A percentile compares a stretch with the other conserved stretches of the same genome.
Conservation (phyloP, 1,140 invertebrate species). For the Heliconius melpomene region DNA sequence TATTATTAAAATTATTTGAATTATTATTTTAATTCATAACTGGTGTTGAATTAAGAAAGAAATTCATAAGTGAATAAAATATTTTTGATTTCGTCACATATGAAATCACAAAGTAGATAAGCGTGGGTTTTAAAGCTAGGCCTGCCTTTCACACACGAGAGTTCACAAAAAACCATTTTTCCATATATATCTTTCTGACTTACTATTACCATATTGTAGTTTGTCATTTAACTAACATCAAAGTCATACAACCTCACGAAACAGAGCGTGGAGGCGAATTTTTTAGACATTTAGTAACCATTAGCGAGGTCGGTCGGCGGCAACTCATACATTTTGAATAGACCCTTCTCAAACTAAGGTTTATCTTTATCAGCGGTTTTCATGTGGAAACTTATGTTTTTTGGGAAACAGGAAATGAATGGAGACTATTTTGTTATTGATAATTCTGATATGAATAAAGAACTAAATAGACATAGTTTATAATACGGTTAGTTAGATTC, state of each 20-base stretch:
- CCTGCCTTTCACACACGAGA: too few species aligned
- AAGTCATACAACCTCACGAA: conserved; percentile 11
- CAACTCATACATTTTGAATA: conserved; percentile 49
- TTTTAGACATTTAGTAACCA: conserved; percentile 33
- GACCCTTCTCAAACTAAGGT: conserved; percentile 53
- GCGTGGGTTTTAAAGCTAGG: too few species aligned
- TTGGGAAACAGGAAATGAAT: conserved; percentile 40
- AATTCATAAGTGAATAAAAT: too few species aligned
- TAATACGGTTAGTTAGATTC: too few species aligned
- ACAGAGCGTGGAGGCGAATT: conserved; percentile 18
- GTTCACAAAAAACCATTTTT: background rate
- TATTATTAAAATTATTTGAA: too few species aligned
- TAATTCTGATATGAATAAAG: background rate
- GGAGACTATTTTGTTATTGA: conserved; percentile 18
- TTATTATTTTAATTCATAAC: too few species aligned
- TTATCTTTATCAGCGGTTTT: conserved; percentile 58
- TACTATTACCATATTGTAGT: conserved; percentile 1
- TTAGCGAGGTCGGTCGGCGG: conserved; percentile 27
- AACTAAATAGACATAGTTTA: too few species aligned
- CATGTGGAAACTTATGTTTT: conserved; percentile 55
- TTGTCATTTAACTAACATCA: background rate
- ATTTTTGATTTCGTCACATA: too few species aligned
- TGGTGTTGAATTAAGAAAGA: too few species aligned
- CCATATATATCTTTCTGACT: background rate
- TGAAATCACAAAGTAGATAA: too few species aligned